Conservation (phyloP, 2,888 invertebrate genomes). For the Dioctria rufipes region DNA sequence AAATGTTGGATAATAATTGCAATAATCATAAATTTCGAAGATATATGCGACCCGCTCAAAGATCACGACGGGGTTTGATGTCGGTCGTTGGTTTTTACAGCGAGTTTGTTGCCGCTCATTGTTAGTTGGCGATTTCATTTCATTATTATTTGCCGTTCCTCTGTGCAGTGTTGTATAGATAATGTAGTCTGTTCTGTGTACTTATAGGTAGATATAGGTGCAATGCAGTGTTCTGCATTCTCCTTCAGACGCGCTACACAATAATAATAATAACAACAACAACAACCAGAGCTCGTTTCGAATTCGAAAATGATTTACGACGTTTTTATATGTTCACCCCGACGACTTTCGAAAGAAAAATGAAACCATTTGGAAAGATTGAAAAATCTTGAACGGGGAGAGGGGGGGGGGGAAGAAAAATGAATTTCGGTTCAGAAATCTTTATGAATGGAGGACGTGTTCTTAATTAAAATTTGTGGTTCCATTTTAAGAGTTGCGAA, state of each 20-base stretch:
- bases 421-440: slow-evolving; percentile 10
- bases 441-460: slow-evolving; percentile 30
- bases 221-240: neutral
- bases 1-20: slow-evolving; percentile 55
- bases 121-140: slow-evolving; percentile 41
- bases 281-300: slow-evolving; percentile 4
- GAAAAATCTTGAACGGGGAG: slow-evolving; percentile 22
- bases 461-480: slow-evolving; percentile 51
- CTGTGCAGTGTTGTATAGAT: neutral
- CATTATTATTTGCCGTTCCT: neutral
- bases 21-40: slow-evolving; percentile 57
- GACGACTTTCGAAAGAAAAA: slow-evolving; percentile 31
- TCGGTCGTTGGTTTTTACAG: slow-evolving; percentile 47
- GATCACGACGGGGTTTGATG: slow-evolving; percentile 36
- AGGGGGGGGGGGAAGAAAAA: slow-evolving; percentile 23
- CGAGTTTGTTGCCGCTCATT: slow-evolving; percentile 45
- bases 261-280: neutral
- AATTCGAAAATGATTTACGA: slow-evolving; percentile 51
- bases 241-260: neutral
- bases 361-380: slow-evolving; percentile 43
- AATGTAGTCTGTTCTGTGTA: no score
- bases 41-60: slow-evolving; percentile 55
- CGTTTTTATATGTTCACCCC: slow-evolving; percentile 9
- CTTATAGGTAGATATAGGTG: no score
- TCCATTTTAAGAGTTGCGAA: neutral